A percentile compares a stretch with the other conserved stretches of the same genome.
Conservation (phyloP, 2,113 vertebrate species). For the Platysteira castanea region DNA sequence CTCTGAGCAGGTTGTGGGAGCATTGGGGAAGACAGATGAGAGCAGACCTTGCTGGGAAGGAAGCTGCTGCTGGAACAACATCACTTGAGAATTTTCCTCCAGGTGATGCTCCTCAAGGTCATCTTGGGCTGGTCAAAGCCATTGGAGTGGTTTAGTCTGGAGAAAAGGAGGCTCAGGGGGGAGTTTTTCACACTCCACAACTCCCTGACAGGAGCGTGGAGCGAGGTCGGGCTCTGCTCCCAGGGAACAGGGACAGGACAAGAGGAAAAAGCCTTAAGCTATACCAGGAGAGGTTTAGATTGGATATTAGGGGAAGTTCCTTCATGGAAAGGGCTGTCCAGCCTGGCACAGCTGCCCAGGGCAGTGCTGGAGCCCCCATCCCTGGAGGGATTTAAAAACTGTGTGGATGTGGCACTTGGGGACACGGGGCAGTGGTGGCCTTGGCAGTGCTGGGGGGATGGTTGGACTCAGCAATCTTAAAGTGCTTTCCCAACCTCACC, state of each 20-base stretch:
- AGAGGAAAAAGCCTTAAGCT: rapidly evolving
- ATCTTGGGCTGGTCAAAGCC: background rate
- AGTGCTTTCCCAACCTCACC: background rate
- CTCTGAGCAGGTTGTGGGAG: background rate
- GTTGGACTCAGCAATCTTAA: background rate
- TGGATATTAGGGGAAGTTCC: background rate
- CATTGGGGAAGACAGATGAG: background rate
- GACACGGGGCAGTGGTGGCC: rapidly evolving
- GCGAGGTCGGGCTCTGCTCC: background rate
- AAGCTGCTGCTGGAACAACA: background rate
- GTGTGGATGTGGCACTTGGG: background rate
- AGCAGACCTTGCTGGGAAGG: background rate
- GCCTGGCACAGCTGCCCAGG: background rate
- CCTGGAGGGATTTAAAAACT: background rate
- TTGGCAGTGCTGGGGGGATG: background rate
- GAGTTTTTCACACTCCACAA: background rate
- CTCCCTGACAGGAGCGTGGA: background rate
- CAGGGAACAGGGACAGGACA: background rate
- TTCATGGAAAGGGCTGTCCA: background rate
- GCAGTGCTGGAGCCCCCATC: background rate
- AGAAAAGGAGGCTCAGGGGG: background rate
- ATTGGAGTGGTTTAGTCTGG: background rate
- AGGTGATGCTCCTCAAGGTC: background rate
- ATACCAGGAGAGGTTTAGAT: background rate
- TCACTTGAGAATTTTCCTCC: background rate